These are phyloP conservation scores for Misgurnus anguillicaudatus DNA, from an alignment of 2,113 vertebrate species.

Conservation along the genomic window DNA sequence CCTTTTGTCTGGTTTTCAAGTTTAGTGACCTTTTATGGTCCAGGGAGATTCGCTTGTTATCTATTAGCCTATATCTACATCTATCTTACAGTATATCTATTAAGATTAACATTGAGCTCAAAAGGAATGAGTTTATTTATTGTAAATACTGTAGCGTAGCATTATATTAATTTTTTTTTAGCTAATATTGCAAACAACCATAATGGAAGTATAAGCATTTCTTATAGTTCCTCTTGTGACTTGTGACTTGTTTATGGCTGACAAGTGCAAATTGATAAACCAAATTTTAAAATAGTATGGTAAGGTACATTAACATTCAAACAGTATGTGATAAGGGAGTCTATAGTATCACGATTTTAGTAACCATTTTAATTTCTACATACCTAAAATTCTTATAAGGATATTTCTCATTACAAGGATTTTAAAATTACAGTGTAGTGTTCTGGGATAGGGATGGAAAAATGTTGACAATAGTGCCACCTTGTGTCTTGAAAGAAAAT, in stretches of 20 bases:
- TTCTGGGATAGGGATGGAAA: conserved; percentile 33
- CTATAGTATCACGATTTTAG: no score
- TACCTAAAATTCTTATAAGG: background rate
- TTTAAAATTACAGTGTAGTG: background rate
- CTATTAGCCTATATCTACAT: no score
- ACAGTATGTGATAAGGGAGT: background rate
- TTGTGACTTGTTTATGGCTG: no score
- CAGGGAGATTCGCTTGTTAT: background rate
- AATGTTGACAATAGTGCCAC: conserved; percentile 27
- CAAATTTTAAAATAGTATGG: background rate
- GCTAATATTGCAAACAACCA: background rate
- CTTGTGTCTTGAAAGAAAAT: conserved; percentile 12
- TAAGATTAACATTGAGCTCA: background rate
- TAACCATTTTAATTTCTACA: background rate
- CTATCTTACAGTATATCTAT: no score
- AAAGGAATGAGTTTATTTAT: background rate
- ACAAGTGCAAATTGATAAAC: no score
- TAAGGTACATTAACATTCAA: background rate
- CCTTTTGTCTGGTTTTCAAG: conserved; percentile 55
- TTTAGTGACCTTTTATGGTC: conserved; percentile 51
- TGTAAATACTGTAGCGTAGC: background rate
- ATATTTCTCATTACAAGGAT: background rate
- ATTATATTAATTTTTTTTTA: background rate
- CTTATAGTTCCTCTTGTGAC: no score
- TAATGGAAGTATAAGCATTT: no score